phyloP scores from a whole-genome alignment of 2,888 invertebrate species.

The Ennomos erosarius region DNA sequence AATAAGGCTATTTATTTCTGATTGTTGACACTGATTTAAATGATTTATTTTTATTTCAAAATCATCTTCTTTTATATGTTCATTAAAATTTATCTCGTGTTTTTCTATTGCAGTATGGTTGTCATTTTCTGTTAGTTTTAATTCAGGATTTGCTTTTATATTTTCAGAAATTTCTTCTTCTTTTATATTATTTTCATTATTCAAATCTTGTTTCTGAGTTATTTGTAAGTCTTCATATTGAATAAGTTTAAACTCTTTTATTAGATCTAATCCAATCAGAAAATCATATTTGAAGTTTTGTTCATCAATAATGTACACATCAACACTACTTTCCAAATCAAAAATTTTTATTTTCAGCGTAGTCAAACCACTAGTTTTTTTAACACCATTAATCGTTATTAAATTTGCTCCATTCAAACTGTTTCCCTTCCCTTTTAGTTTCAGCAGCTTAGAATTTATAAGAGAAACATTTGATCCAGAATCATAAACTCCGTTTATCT shows the following conservation, averaged over 20 bases:
- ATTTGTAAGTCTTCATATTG: constrained; percentile 43
- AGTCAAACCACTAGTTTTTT: constrained; percentile 31
- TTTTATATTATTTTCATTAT: constrained; percentile 8
- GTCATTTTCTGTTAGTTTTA: constrained; percentile 5
- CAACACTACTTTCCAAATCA: constrained; percentile 34
- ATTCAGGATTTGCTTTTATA: constrained; percentile 2
- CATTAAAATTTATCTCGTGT: constrained; percentile 36
- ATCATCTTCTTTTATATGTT: constrained; percentile 25
- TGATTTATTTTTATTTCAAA: constrained; percentile 22
- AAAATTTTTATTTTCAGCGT: constrained; percentile 28
- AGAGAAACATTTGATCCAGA: constrained; percentile 49
- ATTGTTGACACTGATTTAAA: constrained; percentile 18
- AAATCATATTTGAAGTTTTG: constrained; percentile 45
- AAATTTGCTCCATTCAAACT: constrained; percentile 24
- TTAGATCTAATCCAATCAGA: constrained; percentile 42
- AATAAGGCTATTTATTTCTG: constrained; percentile 28
- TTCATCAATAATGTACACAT: constrained; percentile 40
- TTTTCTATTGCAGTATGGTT: constrained; percentile 14
- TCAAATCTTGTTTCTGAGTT: constrained; percentile 7
- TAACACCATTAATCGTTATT: constrained; percentile 31
- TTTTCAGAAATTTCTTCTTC: not conserved
- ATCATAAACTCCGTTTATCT: constrained; percentile 44
- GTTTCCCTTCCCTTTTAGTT: constrained; percentile 8
- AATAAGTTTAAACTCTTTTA: constrained; percentile 39
- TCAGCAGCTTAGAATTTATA: constrained; percentile 43